Base-by-base conservation (phyloP, 2,113 vertebrate genomes). In the Thalassoma bifasciatum region DNA sequence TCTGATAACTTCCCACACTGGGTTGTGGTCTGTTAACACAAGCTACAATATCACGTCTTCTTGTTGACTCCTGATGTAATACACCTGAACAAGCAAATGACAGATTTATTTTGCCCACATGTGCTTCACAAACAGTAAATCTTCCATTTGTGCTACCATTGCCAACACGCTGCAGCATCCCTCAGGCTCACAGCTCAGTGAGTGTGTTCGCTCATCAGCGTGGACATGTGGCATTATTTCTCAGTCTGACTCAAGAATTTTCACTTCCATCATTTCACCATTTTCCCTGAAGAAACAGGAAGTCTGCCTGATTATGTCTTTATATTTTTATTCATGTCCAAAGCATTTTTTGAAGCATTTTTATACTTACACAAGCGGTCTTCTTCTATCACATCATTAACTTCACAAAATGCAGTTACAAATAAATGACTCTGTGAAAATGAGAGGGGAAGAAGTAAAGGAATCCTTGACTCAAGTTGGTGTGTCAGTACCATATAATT, bases 121-220 rank as follows among this genome's bases (percentile, higher is more conserved):
- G n/a, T 14, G 21, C 11, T 42, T 44, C 21, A 37, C 13, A 61
- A 44, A 70, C 12, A 19, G 24, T 34, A 67, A 61, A 50, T 60
- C 9, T 34, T 61, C 61, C 54, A 40, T 47, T 57, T 2, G 11
- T 1, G 2, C 8, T 67, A 50, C 26, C 8, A 46, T 50, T 72
- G 57, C 42, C 60, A 58, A 30, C 51, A 62, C 66, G 37, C 30
- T 40, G 23, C 22, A 47, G 65, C 78, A 23, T 72, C 76, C 73
- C 79, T 69, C 24, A 40, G 72, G 78, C 59, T 49, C 63, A 66
- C 63, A 66, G 58, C 44, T 74, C 21, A 52, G 42, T 2, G 11
- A 40, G 30, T 66, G 50, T 16, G 54, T 67, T 54, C 72, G 12
- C 49, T 36, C 38, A 62, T 67, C 69, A 26, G 17, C 24, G 50